A percentile compares a stretch with the other conserved stretches of the same genome.
Evolutionary conservation across 2,888 invertebrate species (phyloP).

Genomic region (Malthinus seriepunctatus): DNA sequence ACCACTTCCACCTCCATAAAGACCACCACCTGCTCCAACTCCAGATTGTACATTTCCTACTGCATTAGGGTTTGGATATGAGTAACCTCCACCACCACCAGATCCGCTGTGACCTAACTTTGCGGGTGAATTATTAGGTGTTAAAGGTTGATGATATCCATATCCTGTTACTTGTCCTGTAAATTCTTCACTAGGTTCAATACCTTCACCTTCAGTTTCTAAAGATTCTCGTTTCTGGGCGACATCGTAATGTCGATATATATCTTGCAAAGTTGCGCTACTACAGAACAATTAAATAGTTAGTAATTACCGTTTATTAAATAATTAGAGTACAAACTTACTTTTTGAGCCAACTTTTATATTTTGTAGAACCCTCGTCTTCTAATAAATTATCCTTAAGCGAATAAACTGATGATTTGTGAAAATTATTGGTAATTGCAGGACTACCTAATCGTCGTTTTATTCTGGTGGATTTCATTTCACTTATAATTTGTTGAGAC

Average conservation of each 20-base stretch:
- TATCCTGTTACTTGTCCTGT: constrained; percentile 65
- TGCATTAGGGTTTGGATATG: constrained; percentile 23
- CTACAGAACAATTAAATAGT: constrained; percentile 49
- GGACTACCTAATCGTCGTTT: constrained; percentile 54
- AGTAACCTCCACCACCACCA: constrained; percentile 22
- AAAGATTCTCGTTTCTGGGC: constrained; percentile 21
- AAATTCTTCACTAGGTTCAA: constrained; percentile 58
- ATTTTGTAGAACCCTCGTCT: constrained; percentile 73
- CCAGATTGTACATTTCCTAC: constrained; percentile 20
- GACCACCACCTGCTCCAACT: neutral
- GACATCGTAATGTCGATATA: constrained; percentile 66
- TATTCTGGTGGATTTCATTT: constrained; percentile 58
- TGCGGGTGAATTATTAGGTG: constrained; percentile 21
- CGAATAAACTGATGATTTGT: constrained; percentile 33
- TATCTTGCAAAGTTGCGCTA: constrained; percentile 70
- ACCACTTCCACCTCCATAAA: constrained; percentile 7
- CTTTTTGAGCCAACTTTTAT: constrained; percentile 77
- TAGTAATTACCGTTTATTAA: neutral
- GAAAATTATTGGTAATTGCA: constrained; percentile 42
- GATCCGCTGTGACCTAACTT: constrained; percentile 40
- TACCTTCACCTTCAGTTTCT: constrained; percentile 43
- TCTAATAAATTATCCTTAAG: constrained; percentile 61
- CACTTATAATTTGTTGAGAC: constrained; percentile 71
- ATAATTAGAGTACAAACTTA: constrained; percentile 48
- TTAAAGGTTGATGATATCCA: constrained; percentile 44